phyloP scores from a whole-genome alignment of 1,140 invertebrate species.

The Drosophila fuyamai region DNA sequence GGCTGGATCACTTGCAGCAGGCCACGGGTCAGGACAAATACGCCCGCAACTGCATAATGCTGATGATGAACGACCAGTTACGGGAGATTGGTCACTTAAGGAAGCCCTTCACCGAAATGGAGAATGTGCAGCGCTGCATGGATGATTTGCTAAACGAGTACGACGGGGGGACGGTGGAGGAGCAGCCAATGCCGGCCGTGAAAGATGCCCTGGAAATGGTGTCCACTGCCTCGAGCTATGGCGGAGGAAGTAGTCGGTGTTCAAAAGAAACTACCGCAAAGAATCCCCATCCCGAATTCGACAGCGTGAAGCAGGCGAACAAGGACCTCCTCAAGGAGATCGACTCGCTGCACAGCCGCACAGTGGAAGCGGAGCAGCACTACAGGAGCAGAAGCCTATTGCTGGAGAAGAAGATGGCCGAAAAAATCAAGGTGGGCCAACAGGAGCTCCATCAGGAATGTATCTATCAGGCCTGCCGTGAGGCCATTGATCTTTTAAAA shows the following conservation, averaged over 20 bases:
- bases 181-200: neutral
- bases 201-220: slow-evolving; percentile 3
- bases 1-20: slow-evolving; percentile 44
- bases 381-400: neutral
- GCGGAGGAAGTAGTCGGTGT: neutral
- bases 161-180: slow-evolving; percentile 4
- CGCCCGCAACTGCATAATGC: slow-evolving; percentile 63
- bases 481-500: slow-evolving; percentile 35
- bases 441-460: neutral
- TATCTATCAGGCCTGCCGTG: slow-evolving; percentile 6
- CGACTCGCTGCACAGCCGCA: slow-evolving; percentile 15
- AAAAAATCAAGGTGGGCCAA: neutral
- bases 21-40: slow-evolving; percentile 34
- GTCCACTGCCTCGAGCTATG: neutral
- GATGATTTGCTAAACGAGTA: slow-evolving; percentile 47
- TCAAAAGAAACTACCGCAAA: neutral
- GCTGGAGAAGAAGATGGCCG: neutral
- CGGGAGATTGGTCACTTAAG: slow-evolving; percentile 31
- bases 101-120: slow-evolving; percentile 42
- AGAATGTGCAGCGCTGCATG: slow-evolving; percentile 22
- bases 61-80: slow-evolving; percentile 56
- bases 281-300: neutral
- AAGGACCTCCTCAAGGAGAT: slow-evolving; percentile 23
- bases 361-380: slow-evolving; percentile 11
- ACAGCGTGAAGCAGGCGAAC: slow-evolving; percentile 13